Evolutionary conservation across 2,113 vertebrate species (phyloP), one percentile per base, ranked within the genome.

Genomic region (Notarius lentiginosus): DNA sequence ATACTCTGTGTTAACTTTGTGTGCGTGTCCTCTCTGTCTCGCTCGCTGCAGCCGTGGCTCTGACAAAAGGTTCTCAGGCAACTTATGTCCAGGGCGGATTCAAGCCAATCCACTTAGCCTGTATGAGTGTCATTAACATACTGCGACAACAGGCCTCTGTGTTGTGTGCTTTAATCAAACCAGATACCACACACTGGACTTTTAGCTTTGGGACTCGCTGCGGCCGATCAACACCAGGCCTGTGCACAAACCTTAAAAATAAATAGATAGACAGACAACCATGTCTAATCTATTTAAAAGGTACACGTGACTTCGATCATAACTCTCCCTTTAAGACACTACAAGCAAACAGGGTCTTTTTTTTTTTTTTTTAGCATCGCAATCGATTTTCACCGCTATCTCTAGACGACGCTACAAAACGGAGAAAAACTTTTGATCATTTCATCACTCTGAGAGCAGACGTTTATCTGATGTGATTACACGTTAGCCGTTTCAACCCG

Each of bases 71-170:
- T 90, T 92, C 92, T 94, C 94, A 94, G 93, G 94, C 94, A 93
- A 93, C 94, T 95, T 94, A 93, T 90, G 91, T 88, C 92, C 90
- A 85, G 90, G 70, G 87, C 89, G 92, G 89, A 90, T 87, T 90
- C 89, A 92, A 93, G 92, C 85, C 93, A 94, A 95, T 95, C 94
- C 93, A 95, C 91, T 95, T 95, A 96, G 56, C 56, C 83, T 93
- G 94, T 84, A 94, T 96, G 94, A 95, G 93, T 89, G 91, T 94
- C 93, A 94, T 93, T 93, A 94, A 79, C 90, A 88, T 89, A 89
- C 90, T 77, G 90, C 80, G 85, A n/a, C 72, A 80, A 88, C 85
- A 88, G 88, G 84, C 10, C 27, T 17, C 5, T 70, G 66, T 68
- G 55, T 58, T 86, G 53, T 41, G 76, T 68, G 68, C n/a, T 75